These are phyloP conservation scores for Gopherus flavomarginatus DNA, from an alignment of 2,113 vertebrate genomes.

Conservation along the genomic window DNA sequence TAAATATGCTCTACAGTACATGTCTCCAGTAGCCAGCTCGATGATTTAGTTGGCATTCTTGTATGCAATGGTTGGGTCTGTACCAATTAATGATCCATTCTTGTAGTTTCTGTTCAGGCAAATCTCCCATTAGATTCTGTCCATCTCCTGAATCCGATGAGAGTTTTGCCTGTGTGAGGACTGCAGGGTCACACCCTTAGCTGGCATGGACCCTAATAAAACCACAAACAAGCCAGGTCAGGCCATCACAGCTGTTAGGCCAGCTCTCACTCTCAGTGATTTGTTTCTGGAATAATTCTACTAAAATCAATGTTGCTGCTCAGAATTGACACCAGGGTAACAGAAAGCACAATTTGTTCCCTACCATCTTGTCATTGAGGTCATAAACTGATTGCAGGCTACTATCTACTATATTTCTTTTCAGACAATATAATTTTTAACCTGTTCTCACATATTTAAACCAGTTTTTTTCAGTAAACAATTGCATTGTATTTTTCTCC, in stretches of 20 bases:
- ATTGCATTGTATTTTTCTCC: slow-evolving; percentile 39
- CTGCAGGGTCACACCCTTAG: slow-evolving; percentile 47
- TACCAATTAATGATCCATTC: slow-evolving; percentile 56
- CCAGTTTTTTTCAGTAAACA: slow-evolving; percentile 47
- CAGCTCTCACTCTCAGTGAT: background rate
- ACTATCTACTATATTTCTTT: slow-evolving; percentile 1
- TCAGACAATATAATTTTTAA: background rate
- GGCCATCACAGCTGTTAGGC: slow-evolving; percentile 32
- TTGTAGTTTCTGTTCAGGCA: slow-evolving; percentile 41
- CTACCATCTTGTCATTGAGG: background rate
- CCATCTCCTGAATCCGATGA: slow-evolving; percentile 3
- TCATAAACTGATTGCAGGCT: slow-evolving; percentile 2
- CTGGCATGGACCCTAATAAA: slow-evolving; percentile 16
- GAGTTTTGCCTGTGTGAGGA: slow-evolving; percentile 45
- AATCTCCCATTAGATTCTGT: slow-evolving; percentile 24
- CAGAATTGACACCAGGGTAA: background rate
- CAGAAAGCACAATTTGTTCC: slow-evolving; percentile 30
- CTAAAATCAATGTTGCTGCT: slow-evolving; percentile 28
- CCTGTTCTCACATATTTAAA: background rate
- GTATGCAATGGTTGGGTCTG: slow-evolving; percentile 26
- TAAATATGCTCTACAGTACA: background rate
- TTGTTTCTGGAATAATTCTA: background rate
- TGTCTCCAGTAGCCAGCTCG: background rate
- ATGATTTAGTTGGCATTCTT: slow-evolving; percentile 59
- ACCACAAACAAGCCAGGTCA: slow-evolving; percentile 53